These are phyloP conservation scores for Eudasyphora cyanicolor DNA, from an alignment of 2,888 invertebrate species.

Conservation along the genomic window DNA sequence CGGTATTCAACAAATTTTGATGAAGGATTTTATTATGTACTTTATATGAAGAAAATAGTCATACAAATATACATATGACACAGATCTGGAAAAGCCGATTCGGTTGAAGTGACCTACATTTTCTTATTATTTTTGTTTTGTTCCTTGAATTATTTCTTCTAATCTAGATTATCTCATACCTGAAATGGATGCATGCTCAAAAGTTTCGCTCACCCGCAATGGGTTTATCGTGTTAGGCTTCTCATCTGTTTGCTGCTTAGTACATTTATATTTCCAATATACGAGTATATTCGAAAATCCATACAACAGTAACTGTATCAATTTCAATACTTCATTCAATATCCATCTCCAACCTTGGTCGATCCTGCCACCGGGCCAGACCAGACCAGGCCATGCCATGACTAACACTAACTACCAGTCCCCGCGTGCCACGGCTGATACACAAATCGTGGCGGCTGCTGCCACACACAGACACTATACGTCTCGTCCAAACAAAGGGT, in stretches of 20 bases:
- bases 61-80: too few species aligned
- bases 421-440: neutral
- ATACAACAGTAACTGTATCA: conserved; percentile 56
- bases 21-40: too few species aligned
- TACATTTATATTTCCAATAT: conserved; percentile 31
- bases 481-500: neutral
- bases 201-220: neutral
- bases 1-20: too few species aligned
- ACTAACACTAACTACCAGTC: conserved; percentile 16
- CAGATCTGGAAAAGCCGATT: too few species aligned
- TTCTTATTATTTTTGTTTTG: neutral
- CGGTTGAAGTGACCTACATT: neutral
- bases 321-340: conserved; percentile 48
- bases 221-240: neutral
- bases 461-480: neutral
- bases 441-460: too few species aligned
- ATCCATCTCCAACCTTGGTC: neutral
- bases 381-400: neutral
- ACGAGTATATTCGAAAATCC: conserved; percentile 20
- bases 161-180: too few species aligned
- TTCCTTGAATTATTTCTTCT: too few species aligned
- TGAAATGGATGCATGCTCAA: too few species aligned
- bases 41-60: too few species aligned
- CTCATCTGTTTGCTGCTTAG: conserved; percentile 9
- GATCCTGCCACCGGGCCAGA: neutral